A percentile compares a stretch with the other conserved stretches of the same genome.
phyloP scores from a whole-genome alignment of 2,797 vertebrate genomes.

The Hyperoplus immaculatus region DNA sequence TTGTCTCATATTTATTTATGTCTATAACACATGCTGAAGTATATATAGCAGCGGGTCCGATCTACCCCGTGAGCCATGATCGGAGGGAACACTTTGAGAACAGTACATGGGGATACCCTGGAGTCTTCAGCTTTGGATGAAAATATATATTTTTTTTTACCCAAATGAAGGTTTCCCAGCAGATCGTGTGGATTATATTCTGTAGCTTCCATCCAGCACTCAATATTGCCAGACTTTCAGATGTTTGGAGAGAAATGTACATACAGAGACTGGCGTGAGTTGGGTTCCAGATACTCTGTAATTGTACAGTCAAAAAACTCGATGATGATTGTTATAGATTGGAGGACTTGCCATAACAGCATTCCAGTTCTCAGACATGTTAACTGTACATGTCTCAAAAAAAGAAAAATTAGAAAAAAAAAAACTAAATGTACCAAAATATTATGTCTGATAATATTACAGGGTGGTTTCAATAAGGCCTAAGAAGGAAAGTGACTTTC shows the following conservation, averaged over 20 bases:
- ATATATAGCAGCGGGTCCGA: constrained; percentile 15
- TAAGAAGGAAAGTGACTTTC: constrained; percentile 55
- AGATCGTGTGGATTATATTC: neutral
- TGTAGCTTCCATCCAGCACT: neutral
- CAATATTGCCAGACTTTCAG: neutral
- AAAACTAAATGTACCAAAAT: constrained; percentile 6
- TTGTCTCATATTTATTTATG: constrained; percentile 54
- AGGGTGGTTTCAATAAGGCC: constrained; percentile 56
- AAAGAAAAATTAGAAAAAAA: neutral
- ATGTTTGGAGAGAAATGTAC: neutral
- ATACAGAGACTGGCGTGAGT: neutral
- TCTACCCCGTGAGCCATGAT: neutral
- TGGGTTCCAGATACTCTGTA: neutral
- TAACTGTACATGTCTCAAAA: constrained; percentile 2
- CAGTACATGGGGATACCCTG: neutral
- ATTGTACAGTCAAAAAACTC: neutral
- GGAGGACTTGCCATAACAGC: no score
- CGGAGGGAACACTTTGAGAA: neutral
- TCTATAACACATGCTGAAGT: constrained; percentile 32
- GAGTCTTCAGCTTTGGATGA: neutral
- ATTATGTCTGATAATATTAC: constrained; percentile 55
- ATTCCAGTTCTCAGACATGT: constrained; percentile 22
- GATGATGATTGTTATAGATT: no score
- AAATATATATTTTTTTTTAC: neutral
- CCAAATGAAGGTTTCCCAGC: neutral